A percentile compares a stretch with the other conserved stretches of the same genome.
Evolutionary conservation across 2,797 vertebrate species (phyloP).

Genomic region (Notamacropus eugenii): DNA sequence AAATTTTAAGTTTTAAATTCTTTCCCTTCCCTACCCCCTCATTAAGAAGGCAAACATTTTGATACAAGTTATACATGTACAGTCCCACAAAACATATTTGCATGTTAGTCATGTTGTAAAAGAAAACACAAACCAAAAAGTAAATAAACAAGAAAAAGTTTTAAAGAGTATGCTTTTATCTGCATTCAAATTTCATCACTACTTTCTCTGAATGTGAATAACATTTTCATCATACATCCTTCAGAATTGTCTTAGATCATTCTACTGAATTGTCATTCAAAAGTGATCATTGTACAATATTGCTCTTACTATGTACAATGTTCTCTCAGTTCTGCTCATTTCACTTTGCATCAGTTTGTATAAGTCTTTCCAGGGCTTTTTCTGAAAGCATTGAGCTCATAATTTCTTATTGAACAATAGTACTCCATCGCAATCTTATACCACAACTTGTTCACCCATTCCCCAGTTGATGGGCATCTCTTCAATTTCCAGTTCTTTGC

Average conservation of each 20-base stretch:
- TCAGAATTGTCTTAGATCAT: neutral
- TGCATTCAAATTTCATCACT: neutral
- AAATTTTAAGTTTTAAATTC: neutral
- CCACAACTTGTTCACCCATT: neutral
- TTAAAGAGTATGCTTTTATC: neutral
- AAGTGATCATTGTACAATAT: neutral
- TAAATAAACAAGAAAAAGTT: neutral
- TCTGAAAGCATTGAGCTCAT: neutral
- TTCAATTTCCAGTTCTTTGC: neutral
- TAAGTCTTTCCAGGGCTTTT: neutral
- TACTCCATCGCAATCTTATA: neutral
- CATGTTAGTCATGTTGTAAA: neutral
- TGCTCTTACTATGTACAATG: neutral
- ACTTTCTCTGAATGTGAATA: neutral
- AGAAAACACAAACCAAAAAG: neutral
- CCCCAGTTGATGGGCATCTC: neutral
- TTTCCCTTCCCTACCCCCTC: neutral
- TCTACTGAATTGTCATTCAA: neutral
- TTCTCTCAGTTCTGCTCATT: neutral
- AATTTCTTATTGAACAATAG: neutral
- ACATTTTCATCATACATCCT: neutral
- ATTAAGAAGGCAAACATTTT: neutral
- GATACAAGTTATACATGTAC: neutral
- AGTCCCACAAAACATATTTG: neutral
- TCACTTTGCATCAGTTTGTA: neutral